Conservation (phyloP, 2,797 vertebrate genomes). For the Etheostoma nigrum region DNA sequence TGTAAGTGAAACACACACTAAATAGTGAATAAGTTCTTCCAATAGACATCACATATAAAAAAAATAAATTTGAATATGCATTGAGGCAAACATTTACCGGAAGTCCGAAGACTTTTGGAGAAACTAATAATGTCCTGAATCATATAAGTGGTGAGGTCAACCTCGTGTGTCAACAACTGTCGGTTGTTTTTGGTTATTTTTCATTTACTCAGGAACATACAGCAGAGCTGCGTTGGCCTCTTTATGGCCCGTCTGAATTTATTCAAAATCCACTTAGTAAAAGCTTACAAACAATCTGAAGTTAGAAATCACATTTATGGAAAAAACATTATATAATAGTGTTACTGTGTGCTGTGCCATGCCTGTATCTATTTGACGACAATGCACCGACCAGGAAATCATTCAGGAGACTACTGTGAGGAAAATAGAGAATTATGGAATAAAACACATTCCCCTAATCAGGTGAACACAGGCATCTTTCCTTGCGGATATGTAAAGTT, state of each 20-base stretch:
- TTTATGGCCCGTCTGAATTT: too few relatives aligned
- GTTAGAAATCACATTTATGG: conserved; percentile 4
- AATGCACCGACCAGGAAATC: background rate
- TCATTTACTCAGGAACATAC: conserved; percentile 82
- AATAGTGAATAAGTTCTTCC: background rate
- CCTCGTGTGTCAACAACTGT: conserved; percentile 78
- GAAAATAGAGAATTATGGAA: background rate
- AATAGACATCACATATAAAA: background rate
- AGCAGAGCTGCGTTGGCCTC: too few relatives aligned
- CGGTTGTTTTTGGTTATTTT: conserved; percentile 86
- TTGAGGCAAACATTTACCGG: conserved; percentile 62
- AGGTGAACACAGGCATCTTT: background rate
- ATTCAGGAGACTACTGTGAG: background rate
- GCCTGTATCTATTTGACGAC: background rate
- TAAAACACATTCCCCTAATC: background rate
- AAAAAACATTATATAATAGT: background rate
- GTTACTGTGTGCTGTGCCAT: background rate
- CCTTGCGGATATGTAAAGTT: too few relatives aligned
- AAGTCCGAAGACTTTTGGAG: conserved; percentile 79
- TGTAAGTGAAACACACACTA: conserved; percentile 37
- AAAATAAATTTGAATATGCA: background rate
- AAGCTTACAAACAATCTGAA: conserved; percentile 71
- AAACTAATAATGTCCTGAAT: conserved; percentile 82
- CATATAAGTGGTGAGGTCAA: conserved; percentile 83
- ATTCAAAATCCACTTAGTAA: too few relatives aligned